Evolutionary conservation across 2,888 invertebrate species (phyloP), one percentile per base, ranked within the genome.

Genomic region (Gymnocheta viridis): DNA sequence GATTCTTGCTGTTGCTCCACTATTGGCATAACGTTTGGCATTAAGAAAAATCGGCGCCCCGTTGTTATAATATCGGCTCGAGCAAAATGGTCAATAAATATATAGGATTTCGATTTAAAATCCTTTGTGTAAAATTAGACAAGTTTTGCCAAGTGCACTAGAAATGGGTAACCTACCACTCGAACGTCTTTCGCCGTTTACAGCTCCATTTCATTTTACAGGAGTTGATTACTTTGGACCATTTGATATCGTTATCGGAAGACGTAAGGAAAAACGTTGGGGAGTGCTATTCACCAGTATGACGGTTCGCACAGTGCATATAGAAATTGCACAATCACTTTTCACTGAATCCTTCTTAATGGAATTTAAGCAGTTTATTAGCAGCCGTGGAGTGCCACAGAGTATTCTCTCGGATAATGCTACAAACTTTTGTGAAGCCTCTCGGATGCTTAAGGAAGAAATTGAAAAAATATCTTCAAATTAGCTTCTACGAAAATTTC

Each of bases 191-290:
- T n/a, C n/a, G n/a, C n/a, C n/a, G 2, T 70, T 49, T n/a, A 60
- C 54, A 3, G 22, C 41, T 4, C 74, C 72, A 9, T 83, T 86
- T 27, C 29, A 51, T 7, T 79, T 32, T 35, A 82, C 82, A 0
- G 81, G 83, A 2, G 64, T 85, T 2, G 82, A 86, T 22, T 82
- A 80, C 22, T 86, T 82, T 64, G 86, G 80, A 0, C 77, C 85
- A 7, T 10, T 84, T 6, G 29, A 72, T 1, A 44, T 86, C 5
- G 38, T 44, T 22, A 29, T 66, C 47, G 85, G 83, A 2, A 58
- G 85, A 22, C 82, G 79, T 4, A 54, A 44, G 2, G 79, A 84
- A 19, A 85, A 86, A 35, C 73, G 77, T 0, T 62, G 67, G 73
- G 73, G 78, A 1, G 82, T 76, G 0, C n/a, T 86, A 1, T 70